Conservation (phyloP, 2,888 invertebrate species). For the Tridacna gigas region DNA sequence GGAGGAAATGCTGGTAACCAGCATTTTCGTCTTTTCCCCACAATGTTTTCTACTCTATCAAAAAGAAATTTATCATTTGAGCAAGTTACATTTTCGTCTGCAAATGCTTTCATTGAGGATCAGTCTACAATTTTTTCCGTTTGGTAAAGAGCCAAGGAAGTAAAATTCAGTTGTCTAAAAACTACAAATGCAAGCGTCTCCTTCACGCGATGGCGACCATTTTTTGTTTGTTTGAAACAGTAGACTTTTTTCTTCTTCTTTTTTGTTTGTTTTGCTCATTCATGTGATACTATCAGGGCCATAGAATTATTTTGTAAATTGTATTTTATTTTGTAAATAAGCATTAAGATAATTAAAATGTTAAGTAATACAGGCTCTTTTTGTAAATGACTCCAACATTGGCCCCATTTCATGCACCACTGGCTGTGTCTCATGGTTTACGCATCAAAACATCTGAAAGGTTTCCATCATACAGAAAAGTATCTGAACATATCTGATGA, state of each 20-base stretch:
- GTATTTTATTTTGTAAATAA: constrained; percentile 68
- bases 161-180: not conserved
- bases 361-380: constrained; percentile 24
- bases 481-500: too few species aligned
- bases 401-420: constrained; percentile 11
- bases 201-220: not conserved
- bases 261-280: constrained; percentile 49
- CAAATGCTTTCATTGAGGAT: too few species aligned
- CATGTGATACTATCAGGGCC: constrained; percentile 63
- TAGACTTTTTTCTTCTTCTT: not conserved
- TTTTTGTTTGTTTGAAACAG: not conserved
- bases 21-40: too few species aligned
- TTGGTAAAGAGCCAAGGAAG: too few species aligned
- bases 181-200: not conserved
- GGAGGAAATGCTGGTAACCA: too few species aligned
- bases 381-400: not conserved
- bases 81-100: too few species aligned
- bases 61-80: too few species aligned
- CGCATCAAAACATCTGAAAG: too few species aligned
- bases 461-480: too few species aligned
- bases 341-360: constrained; percentile 55
- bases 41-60: too few species aligned
- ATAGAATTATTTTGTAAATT: constrained; percentile 58
- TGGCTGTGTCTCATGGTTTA: not conserved
- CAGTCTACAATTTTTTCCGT: too few species aligned